Evolutionary conservation across 2,113 vertebrate species (phyloP).

Genomic region (Salvelinus fontinalis): DNA sequence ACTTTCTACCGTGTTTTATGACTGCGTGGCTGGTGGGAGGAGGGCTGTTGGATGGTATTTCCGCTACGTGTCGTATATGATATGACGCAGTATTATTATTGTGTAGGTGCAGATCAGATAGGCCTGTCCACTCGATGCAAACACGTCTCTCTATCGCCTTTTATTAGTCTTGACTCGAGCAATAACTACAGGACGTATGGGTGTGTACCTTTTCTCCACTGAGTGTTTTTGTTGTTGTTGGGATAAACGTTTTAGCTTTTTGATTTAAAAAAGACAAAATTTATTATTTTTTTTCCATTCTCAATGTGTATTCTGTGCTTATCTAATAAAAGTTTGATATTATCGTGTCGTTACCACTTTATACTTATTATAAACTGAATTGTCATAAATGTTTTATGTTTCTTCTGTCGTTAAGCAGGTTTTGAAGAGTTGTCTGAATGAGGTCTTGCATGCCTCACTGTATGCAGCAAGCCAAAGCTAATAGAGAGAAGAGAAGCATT

Average conservation of each 20-base stretch:
- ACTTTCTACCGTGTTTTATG: constrained; percentile 56
- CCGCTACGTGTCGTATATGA: constrained; percentile 27
- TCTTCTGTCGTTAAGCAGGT: too few species aligned
- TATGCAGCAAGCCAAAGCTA: constrained; percentile 43
- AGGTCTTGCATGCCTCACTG: too few species aligned
- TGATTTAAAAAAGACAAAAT: constrained; percentile 40
- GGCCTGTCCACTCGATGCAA: constrained; percentile 52
- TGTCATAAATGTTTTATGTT: constrained; percentile 18
- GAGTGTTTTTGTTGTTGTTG: too few species aligned
- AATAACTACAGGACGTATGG: too few species aligned
- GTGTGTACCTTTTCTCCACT: neutral
- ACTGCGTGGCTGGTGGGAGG: constrained; percentile 31
- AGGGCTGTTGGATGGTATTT: constrained; percentile 43
- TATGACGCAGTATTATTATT: constrained; percentile 14
- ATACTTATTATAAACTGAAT: constrained; percentile 7
- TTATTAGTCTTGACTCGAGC: constrained; percentile 29
- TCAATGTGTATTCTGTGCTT: constrained; percentile 38
- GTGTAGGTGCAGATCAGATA: constrained; percentile 24
- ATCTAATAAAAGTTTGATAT: constrained; percentile 31
- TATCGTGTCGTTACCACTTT: constrained; percentile 28
- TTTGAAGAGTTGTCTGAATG: too few species aligned
- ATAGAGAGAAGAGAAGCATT: neutral
- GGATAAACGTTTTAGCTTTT: constrained; percentile 7
- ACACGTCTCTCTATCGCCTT: constrained; percentile 36
- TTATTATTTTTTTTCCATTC: constrained; percentile 14